Conservation (phyloP, 2,113 vertebrate species). For the Solenodon paradoxus region DNA sequence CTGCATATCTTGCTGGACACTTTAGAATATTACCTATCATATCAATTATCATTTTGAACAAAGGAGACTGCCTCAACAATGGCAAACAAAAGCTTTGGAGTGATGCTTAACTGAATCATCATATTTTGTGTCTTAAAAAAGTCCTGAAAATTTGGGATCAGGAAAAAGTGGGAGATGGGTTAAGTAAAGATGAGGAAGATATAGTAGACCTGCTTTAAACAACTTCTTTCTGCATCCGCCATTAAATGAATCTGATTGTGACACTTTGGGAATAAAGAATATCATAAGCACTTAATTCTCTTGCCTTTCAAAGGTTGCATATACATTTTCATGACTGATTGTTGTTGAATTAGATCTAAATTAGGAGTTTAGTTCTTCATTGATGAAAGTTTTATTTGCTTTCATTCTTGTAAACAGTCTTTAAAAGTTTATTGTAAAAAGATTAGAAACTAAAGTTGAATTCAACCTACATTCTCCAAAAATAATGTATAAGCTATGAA, state of each 20-base stretch:
- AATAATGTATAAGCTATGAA: neutral
- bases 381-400: neutral
- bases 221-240: neutral
- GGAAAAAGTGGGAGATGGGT: neutral
- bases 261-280: neutral
- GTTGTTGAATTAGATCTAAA: neutral
- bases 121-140: neutral
- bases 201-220: neutral
- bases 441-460: neutral
- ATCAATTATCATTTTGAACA: neutral
- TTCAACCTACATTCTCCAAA: neutral
- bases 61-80: neutral
- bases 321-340: constrained; percentile 38
- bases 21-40: neutral
- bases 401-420: neutral
- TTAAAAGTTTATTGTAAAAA: neutral
- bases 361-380: neutral
- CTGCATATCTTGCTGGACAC: neutral
- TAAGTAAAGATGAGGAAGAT: neutral
- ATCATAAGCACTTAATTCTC: neutral
- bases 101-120: neutral
- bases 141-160: neutral
- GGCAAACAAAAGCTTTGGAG: neutral
- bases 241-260: neutral
- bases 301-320: neutral